Conservation (phyloP, 2,888 invertebrate species). For the Synanthedon formicaeformis region DNA sequence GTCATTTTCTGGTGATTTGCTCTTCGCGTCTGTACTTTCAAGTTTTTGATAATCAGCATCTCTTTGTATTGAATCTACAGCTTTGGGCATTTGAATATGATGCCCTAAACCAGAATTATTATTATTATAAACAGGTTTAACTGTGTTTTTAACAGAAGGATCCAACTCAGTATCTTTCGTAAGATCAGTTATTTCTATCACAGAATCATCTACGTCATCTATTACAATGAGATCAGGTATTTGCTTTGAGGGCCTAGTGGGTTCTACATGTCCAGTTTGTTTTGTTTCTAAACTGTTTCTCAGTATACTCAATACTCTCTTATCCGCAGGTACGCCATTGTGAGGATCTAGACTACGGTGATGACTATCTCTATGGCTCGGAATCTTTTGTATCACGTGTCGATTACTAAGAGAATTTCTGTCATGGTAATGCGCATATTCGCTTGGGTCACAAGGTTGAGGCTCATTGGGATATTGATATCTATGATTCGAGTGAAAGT, state of each 20-base stretch:
- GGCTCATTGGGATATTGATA: slow-evolving; percentile 40
- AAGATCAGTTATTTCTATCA: slow-evolving; percentile 60
- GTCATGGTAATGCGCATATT: slow-evolving; percentile 47
- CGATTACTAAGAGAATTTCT: slow-evolving; percentile 37
- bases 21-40: slow-evolving; percentile 37
- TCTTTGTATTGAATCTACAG: slow-evolving; percentile 74
- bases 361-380: slow-evolving; percentile 46
- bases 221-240: slow-evolving; percentile 63
- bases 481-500: slow-evolving; percentile 31
- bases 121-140: slow-evolving; percentile 21
- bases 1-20: slow-evolving; percentile 57
- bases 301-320: slow-evolving; percentile 77
- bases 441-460: slow-evolving; percentile 34
- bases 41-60: slow-evolving; percentile 51
- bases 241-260: slow-evolving; percentile 57
- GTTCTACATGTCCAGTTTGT: slow-evolving; percentile 65
- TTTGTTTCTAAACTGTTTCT: slow-evolving; percentile 79
- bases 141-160: slow-evolving; percentile 17
- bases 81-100: slow-evolving; percentile 77
- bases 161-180: slow-evolving; percentile 48
- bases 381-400: slow-evolving; percentile 52
- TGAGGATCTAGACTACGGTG: slow-evolving; percentile 38
- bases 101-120: slow-evolving; percentile 25
- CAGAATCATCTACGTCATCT: slow-evolving; percentile 59
- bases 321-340: slow-evolving; percentile 72